Evolutionary conservation across 2,888 invertebrate species (phyloP).

Genomic region (Antheraea yamamai): DNA sequence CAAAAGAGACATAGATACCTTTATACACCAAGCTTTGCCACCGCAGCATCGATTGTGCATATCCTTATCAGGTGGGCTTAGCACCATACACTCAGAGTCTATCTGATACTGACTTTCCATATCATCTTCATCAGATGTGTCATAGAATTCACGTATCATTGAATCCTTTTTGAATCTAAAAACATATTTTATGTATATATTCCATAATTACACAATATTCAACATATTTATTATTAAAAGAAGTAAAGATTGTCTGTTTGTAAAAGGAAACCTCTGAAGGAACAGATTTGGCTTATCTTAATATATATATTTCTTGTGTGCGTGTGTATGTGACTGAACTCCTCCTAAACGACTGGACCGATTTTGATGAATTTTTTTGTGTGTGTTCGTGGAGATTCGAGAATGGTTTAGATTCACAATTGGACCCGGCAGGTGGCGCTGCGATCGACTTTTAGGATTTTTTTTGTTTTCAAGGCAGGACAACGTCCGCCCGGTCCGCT

Average conservation of each 20-base stretch:
- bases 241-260: background rate
- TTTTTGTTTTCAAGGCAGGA: too few relatives aligned
- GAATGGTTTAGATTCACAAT: too few relatives aligned
- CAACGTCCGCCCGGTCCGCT: too few relatives aligned
- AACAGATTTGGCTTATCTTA: too few relatives aligned
- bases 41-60: conserved; percentile 93
- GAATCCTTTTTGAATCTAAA: conserved; percentile 37
- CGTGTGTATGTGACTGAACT: too few relatives aligned
- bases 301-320: too few relatives aligned
- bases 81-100: conserved; percentile 66
- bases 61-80: conserved; percentile 78
- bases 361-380: too few relatives aligned
- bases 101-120: conserved; percentile 70
- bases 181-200: conserved; percentile 14
- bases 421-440: too few relatives aligned
- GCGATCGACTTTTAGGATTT: too few relatives aligned
- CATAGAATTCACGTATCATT: conserved; percentile 76
- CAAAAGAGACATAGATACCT: conserved; percentile 66
- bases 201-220: background rate
- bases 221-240: background rate
- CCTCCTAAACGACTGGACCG: too few relatives aligned
- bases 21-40: conserved; percentile 93
- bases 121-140: conserved; percentile 74
- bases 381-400: too few relatives aligned
- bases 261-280: too few relatives aligned